These are phyloP conservation scores for Aldabrachelys gigantea DNA, from an alignment of 2,113 vertebrate species.

Conservation along the genomic window DNA sequence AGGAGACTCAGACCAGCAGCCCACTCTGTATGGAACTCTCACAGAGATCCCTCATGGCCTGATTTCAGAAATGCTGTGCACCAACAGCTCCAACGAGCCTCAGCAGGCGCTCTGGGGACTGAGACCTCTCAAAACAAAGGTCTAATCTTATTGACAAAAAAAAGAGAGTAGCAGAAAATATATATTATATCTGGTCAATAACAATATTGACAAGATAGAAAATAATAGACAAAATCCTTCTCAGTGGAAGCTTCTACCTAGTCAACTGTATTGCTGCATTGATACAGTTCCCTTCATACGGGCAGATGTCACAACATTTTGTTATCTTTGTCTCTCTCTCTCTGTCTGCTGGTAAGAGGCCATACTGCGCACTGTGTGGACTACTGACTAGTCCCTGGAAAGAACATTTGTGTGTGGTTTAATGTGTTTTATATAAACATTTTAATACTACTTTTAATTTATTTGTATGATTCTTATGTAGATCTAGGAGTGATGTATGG, in stretches of 20 bases:
- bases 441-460: neutral
- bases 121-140: neutral
- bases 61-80: neutral
- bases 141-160: neutral
- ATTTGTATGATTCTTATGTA: neutral
- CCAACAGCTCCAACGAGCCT: neutral
- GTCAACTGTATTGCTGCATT: neutral
- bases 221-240: neutral
- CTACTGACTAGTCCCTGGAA: neutral
- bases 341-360: neutral
- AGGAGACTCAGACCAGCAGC: neutral
- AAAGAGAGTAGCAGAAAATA: too few species aligned
- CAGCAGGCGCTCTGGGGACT: neutral
- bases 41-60: neutral
- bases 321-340: neutral
- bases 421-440: neutral
- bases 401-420: neutral
- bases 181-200: neutral
- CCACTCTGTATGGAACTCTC: neutral
- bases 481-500: neutral
- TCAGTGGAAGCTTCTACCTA: neutral
- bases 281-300: neutral
- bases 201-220: neutral
- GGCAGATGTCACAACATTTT: rapidly evolving
- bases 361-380: neutral